These are phyloP conservation scores for Blastomussa wellsi DNA, from an alignment of 92 coral and sea anemone genomes.

Conservation along the genomic window DNA sequence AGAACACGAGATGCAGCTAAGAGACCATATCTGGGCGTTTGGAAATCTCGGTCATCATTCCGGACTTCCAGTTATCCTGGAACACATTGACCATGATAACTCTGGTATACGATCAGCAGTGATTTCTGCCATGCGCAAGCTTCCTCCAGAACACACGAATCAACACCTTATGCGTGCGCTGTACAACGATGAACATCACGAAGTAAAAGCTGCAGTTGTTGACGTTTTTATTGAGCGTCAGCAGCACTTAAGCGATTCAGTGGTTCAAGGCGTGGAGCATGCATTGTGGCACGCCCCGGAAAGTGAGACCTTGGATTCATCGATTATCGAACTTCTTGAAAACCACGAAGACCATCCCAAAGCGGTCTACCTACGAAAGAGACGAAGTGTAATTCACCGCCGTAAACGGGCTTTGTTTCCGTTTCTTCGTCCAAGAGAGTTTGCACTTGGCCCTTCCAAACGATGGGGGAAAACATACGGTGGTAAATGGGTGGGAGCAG, in stretches of 20 bases:
- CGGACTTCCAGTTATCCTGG: conserved; percentile 76
- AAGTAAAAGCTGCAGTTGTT: conserved; percentile 91
- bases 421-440: conserved; percentile 87
- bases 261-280: conserved; percentile 80
- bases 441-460: conserved; percentile 72
- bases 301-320: conserved; percentile 78
- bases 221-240: conserved; percentile 88
- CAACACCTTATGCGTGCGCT: conserved; percentile 74
- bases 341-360: conserved; percentile 89
- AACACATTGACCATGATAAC: conserved; percentile 87
- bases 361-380: conserved; percentile 67
- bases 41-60: conserved; percentile 96
- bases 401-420: conserved; percentile 93
- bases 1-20: conserved; percentile 72
- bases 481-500: conserved; percentile 86
- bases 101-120: conserved; percentile 93
- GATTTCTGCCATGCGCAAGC: conserved; percentile 89
- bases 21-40: conserved; percentile 96
- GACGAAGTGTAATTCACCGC: conserved; percentile 71
- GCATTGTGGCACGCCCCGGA: conserved; percentile 85
- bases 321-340: conserved; percentile 79
- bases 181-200: conserved; percentile 75
- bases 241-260: conserved; percentile 63
- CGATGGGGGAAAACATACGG: conserved; percentile 88
- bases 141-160: conserved; percentile 74